Percentiles rank a stretch among this genome's conserved stretches.
Conservation (phyloP, 1,140 invertebrate genomes). For the Hirudo medicinalis region DNA sequence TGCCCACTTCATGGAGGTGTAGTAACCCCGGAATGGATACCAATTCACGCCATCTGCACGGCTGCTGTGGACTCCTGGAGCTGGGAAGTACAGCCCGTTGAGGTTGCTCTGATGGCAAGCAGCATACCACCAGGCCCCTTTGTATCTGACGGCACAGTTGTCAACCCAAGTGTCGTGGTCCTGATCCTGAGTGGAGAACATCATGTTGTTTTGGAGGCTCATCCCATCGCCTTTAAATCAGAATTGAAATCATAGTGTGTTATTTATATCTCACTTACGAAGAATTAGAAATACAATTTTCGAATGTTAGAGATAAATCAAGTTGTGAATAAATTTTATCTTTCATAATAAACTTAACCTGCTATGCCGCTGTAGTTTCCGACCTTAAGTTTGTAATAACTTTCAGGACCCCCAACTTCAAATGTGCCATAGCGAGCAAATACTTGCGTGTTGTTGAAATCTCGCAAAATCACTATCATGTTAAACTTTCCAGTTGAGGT, state of each 20-base stretch:
- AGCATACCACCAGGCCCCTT: conserved; percentile 33
- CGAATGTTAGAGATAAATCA: neutral
- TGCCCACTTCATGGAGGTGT: conserved; percentile 30
- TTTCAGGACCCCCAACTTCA: neutral
- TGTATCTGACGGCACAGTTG: conserved; percentile 6
- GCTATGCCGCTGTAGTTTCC: neutral
- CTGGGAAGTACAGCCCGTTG: conserved; percentile 32
- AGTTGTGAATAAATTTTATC: neutral
- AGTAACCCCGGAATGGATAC: conserved; percentile 35
- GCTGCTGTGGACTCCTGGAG: conserved; percentile 26
- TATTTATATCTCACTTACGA: no score
- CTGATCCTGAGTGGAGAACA: conserved; percentile 11
- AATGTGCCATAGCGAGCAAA: neutral
- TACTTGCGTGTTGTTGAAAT: neutral
- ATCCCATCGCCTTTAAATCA: conserved; percentile 4
- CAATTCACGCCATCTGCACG: conserved; percentile 36
- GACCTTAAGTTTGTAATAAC: neutral
- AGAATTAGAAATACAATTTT: neutral
- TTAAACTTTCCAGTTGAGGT: neutral
- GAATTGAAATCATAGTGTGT: no score
- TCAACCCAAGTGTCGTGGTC: conserved; percentile 5
- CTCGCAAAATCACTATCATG: neutral
- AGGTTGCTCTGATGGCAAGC: conserved; percentile 32
- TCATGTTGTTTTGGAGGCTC: conserved; percentile 7
- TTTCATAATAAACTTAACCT: neutral